Percentiles rank a stretch among this genome's conserved stretches.
Evolutionary conservation across 1,140 invertebrate species (phyloP).

Genomic region (Eubasilissa regina): DNA sequence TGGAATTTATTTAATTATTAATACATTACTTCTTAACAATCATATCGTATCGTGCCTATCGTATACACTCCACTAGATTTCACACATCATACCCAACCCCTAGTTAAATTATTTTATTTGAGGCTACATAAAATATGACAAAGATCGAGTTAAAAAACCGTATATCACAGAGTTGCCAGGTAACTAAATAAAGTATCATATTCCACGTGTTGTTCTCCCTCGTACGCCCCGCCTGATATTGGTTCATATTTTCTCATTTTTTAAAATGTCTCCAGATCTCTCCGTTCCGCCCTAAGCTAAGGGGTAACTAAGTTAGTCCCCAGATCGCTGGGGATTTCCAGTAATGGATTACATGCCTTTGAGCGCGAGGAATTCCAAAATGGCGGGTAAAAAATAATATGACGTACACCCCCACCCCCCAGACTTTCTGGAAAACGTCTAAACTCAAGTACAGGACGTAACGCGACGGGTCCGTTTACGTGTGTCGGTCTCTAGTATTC

Average conservation of each 20-base stretch:
- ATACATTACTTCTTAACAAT: no score
- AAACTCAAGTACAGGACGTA: neutral
- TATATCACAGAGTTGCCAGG: neutral
- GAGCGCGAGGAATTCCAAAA: slow-evolving; percentile 31
- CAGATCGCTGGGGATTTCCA: slow-evolving; percentile 47
- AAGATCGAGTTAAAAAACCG: neutral
- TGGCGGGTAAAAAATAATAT: slow-evolving; percentile 40
- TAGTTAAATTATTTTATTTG: no score
- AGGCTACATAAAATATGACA: no score
- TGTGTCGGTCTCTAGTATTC: no score
- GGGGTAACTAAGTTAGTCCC: slow-evolving; percentile 51
- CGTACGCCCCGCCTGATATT: neutral
- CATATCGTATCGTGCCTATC: no score
- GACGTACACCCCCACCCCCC: neutral
- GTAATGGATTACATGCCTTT: slow-evolving; percentile 56
- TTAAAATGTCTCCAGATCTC: slow-evolving; percentile 32
- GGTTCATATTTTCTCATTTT: slow-evolving; percentile 37
- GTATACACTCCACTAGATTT: no score
- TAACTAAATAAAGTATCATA: slow-evolving; percentile 18
- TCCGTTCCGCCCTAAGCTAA: slow-evolving; percentile 17
- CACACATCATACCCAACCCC: no score
- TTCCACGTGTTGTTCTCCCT: neutral
- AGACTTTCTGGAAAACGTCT: neutral
- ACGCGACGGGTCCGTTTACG: no score
- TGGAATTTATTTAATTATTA: no score